Percentiles rank a stretch among this genome's conserved stretches.
phyloP scores from a whole-genome alignment of 2,888 invertebrate species.

The Harpalus rubripes region DNA sequence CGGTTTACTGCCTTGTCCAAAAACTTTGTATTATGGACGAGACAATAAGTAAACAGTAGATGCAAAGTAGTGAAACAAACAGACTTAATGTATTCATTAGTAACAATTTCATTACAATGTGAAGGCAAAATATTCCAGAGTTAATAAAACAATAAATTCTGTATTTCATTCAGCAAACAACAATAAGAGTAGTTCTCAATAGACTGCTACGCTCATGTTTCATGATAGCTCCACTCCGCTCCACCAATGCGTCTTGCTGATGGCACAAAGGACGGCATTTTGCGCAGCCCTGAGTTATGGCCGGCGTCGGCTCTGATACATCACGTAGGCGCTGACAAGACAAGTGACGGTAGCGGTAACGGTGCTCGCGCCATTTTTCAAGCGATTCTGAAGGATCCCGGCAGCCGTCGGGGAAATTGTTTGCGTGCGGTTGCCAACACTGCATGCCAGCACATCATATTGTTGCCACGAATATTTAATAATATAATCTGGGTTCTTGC shows the following conservation, averaged over 20 bases:
- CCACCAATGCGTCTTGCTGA: background rate
- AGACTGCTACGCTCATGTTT: background rate
- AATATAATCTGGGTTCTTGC: constrained; percentile 10
- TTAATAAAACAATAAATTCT: no score
- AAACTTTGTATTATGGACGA: no score
- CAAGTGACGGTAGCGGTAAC: constrained; percentile 39
- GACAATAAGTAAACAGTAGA: no score
- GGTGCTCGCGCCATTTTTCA: constrained; percentile 31
- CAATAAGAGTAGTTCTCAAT: no score
- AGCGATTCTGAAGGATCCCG: constrained; percentile 27
- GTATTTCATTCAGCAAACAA: no score
- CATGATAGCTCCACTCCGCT: no score
- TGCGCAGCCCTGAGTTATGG: constrained; percentile 32
- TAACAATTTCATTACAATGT: no score
- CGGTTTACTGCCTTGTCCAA: no score
- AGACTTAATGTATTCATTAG: no score
- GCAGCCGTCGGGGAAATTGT: constrained; percentile 37
- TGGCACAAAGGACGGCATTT: constrained; percentile 36
- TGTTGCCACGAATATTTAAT: constrained; percentile 48
- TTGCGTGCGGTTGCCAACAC: constrained; percentile 27
- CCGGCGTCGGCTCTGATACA: constrained; percentile 30
- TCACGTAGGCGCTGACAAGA: constrained; percentile 49
- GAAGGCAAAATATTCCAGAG: no score
- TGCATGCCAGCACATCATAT: constrained; percentile 35
- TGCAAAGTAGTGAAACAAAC: no score